Evolutionary conservation across 2,113 vertebrate species (phyloP).

Genomic region (Chloebia gouldiae): DNA sequence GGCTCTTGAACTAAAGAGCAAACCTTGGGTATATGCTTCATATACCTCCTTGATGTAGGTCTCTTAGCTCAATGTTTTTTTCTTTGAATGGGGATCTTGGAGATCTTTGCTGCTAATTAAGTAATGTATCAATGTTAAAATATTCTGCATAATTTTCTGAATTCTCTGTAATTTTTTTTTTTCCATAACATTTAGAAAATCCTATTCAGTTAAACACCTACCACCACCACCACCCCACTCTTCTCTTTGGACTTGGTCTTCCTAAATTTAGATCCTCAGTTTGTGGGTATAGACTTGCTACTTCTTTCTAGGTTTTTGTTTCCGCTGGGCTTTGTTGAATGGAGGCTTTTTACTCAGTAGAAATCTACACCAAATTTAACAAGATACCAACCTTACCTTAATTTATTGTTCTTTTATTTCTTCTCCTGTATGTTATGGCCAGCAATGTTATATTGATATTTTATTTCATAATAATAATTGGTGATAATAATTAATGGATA

Average conservation of each 20-base stretch:
- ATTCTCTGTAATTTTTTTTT: neutral
- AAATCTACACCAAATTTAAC: neutral
- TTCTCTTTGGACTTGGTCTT: neutral
- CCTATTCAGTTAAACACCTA: neutral
- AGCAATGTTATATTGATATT: neutral
- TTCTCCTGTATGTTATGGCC: neutral
- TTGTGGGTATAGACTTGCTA: fast-evolving
- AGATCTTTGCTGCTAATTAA: neutral
- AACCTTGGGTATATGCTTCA: neutral
- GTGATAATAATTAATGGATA: neutral
- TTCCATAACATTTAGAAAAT: fast-evolving
- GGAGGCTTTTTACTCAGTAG: neutral
- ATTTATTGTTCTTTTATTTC: neutral
- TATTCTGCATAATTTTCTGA: neutral
- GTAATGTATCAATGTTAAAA: neutral
- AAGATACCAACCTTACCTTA: fast-evolving
- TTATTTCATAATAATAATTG: neutral
- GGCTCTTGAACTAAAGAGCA: neutral
- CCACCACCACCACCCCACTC: neutral
- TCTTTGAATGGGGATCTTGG: neutral
- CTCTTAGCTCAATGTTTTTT: neutral
- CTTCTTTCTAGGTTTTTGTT: neutral
- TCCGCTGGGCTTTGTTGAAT: neutral
- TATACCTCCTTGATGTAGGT: neutral
- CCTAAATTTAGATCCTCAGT: neutral